Base-by-base conservation (phyloP, 2,888 invertebrate genomes). In the Drosophila gaucha region DNA sequence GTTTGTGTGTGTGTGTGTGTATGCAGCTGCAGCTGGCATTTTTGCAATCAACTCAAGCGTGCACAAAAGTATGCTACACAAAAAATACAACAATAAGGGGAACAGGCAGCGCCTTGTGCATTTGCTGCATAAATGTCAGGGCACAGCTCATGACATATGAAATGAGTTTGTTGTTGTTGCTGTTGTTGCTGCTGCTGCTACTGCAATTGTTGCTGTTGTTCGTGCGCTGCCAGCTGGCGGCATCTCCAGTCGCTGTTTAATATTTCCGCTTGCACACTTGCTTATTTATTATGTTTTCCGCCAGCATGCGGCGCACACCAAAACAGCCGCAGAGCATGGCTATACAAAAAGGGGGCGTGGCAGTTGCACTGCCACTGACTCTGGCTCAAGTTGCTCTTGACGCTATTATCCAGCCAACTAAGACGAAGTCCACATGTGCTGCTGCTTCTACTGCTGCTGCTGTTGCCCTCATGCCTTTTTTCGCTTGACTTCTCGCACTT, bases 231-330 rank as follows among this genome's bases (percentile, higher is more conserved):
- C 73, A 73, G 76, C 65, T 77, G 78, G 63, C 46, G 58, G 44
- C 72, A 76, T 72, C 78, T 70, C 85, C 85, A 58, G 70, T 66
- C 64, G 59, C 77, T 88, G 74, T 71, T 84, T 88, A 84, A 84
- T 84, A 84, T 84, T 84, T 88, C 86, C 88, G 84, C 86, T 83
- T 65, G 84, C 71, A 78, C 86, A 75, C 86, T 88, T 88, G 83
- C 80, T 84, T 84, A 84, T 83, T 86, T 88, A 86, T 84, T 76
- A 79, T 83, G 74, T 74, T 74, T 85, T 76, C 71, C 77, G 80
- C 74, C 79, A 65, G 46, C 88, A 75, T 70, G 86, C 49, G 83
- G 83, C 47, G 86, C 66, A 56, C 64, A 57, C 36, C 39, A 54
- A 38, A 26, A 20, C 8, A 6, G n/a, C n/a, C n/a, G n/a, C n/a